Base-by-base conservation (phyloP, 2,113 vertebrate genomes). In the Chaetodon auriga region DNA sequence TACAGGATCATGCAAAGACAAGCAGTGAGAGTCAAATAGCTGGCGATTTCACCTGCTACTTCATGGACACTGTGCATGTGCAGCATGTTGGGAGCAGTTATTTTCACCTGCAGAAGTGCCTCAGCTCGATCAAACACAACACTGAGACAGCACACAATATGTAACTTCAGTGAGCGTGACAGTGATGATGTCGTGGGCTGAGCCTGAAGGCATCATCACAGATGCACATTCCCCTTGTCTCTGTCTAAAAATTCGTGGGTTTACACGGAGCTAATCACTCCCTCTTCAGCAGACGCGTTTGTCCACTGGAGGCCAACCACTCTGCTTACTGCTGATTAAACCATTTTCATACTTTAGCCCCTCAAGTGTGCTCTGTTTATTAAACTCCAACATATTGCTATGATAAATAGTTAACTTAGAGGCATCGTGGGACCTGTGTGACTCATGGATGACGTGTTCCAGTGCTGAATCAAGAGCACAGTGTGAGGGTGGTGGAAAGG, bases 281-380 rank as follows among this genome's bases (percentile, higher is more conserved):
- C 7, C 51, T 69, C 86, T 41, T 78, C 69, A 41, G 78, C 85
- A 75, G 78, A 78, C 81, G 81, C 46, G 81, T 69, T 46, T 6
- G 79, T 78, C 80, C 87, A 82, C 88, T 70, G 68, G 77, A 83
- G 80, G 80, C 75, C 78, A 76, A 23, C 30, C 78, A 45, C 72
- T 84, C 54, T 11, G 57, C 66, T 66, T 64, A 64, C 45, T 41
- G 58, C 72, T 70, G 68, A 91, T 92, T 88, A 84, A 74, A 80
- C 62, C 65, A 41, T 88, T 82, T 78, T 68, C 68, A 75, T 75
- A 65, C 51, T 81, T 62, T 13, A 6, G 35, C 14, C 30, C 62
- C 58, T 78, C 68, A 48, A 80, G 71, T 49, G 54, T 53, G 21
- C 23, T 8, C 35, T 55, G 43, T 75, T 79, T 81, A 87, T 84